These are phyloP conservation scores for Caenorhabditis wallacei DNA, from an alignment of 2,888 invertebrate species.

Conservation along the genomic window DNA sequence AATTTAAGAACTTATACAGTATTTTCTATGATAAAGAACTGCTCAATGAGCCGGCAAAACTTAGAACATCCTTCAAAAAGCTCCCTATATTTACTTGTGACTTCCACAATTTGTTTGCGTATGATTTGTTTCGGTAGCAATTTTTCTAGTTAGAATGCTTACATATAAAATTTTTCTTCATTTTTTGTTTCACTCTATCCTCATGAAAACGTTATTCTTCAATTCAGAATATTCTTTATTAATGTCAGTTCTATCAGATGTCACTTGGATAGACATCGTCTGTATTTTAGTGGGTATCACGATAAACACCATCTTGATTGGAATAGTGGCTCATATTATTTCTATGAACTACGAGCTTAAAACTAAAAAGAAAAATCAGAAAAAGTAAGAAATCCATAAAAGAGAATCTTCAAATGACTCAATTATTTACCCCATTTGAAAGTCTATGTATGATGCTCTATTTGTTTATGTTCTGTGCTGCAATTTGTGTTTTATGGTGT, in stretches of 20 bases:
- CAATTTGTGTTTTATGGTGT: constrained; percentile 2
- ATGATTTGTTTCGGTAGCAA: not conserved
- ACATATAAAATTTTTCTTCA: not conserved
- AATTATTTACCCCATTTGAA: not conserved
- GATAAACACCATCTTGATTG: not conserved
- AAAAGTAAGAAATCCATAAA: not conserved
- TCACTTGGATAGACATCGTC: not conserved
- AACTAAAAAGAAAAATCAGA: not conserved
- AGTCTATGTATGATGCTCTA: not conserved
- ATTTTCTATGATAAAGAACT: too few relatives aligned
- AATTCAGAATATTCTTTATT: not conserved
- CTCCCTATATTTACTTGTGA: not conserved
- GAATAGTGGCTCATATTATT: not conserved
- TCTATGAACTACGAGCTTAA: not conserved
- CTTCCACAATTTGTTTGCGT: not conserved
- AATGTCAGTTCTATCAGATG: not conserved
- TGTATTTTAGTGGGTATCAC: not conserved
- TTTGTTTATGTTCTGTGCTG: not conserved
- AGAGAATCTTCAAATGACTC: not conserved
- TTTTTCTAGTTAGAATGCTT: not conserved
- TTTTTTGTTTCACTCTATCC: not conserved
- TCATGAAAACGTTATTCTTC: not conserved
- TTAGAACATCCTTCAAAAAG: not conserved
- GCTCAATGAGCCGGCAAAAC: too few relatives aligned
- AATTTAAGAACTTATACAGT: too few relatives aligned